Evolutionary conservation across 2,113 vertebrate genomes (phyloP), one percentile per base, ranked within the genome.

Genomic region (Silurus meridionalis): DNA sequence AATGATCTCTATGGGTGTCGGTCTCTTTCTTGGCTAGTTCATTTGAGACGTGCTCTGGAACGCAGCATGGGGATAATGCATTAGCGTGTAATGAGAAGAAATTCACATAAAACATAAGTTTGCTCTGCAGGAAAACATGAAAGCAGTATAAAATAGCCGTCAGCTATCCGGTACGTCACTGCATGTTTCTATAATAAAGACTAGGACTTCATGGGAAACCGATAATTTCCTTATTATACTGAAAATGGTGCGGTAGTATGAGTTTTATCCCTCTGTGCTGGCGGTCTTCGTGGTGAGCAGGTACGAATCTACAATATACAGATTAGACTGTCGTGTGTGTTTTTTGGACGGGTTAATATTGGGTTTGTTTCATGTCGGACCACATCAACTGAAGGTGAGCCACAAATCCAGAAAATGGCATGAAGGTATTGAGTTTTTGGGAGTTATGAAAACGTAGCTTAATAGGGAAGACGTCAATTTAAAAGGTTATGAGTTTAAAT

Each of bases 1-100:
- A 80, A 80, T 61, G 52, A 61, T 80, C 78, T 80, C 57, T 4
- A 61, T 80, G 78, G 58, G 78, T 80, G 17, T 80, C 28, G 0
- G 19, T 80, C 75, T 57, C 75, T 25, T 57, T 78, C n/a, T 64
- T 52, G 71, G 4, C 5, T 52, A 57, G 75, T 80, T 80, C 57
- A 80, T 80, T 7, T 48, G 78, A 58, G 55, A 48, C 78, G 9
- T 80, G 78, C 78, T 48, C 17, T 80, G 19, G 14, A 80, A 61
- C 78, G 1, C 78, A 48, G 78, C 78, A 61, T 61, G 78, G 28
- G 57, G 48, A 61, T 80, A 80, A 80, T 23, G 4, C 78, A 80
- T 80, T 80, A 80, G 58, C 53, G 60, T 28, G 77, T 58, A 37
- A 28, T 57, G 77, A 28, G 75, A 28, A 11, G 17, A 61, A 80